Conservation (phyloP, 2,797 vertebrate species). For the Eulemur coronatus region DNA sequence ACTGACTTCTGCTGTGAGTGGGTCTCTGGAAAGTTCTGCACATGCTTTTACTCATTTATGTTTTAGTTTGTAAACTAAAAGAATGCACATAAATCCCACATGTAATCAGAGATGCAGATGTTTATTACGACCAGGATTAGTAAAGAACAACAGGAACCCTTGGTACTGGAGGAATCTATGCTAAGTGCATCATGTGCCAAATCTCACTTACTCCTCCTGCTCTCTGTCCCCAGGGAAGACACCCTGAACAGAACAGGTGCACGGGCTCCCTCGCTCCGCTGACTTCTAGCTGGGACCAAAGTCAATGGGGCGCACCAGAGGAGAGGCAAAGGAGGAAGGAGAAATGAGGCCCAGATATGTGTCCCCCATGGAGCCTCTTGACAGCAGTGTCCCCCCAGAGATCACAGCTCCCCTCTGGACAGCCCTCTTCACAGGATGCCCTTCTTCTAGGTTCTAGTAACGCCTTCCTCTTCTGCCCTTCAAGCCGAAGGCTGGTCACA, state of each 20-base stretch:
- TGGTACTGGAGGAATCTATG: not conserved
- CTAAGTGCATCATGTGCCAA: accelerated
- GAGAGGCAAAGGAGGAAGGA: not conserved
- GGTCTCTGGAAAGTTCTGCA: not conserved
- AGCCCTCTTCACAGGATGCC: not conserved
- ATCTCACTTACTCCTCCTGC: not conserved
- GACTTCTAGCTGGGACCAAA: not conserved
- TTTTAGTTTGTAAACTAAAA: not conserved
- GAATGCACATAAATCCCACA: not conserved
- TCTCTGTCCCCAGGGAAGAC: not conserved
- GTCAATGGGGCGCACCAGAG: not conserved
- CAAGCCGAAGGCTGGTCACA: not conserved
- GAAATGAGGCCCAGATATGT: not conserved
- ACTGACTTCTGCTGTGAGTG: not conserved
- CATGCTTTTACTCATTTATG: not conserved
- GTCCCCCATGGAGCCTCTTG: not conserved
- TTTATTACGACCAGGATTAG: not conserved
- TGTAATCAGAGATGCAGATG: not conserved
- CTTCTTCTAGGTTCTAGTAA: not conserved
- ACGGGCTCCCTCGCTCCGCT: not conserved
- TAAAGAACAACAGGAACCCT: not conserved
- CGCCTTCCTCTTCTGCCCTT: not conserved
- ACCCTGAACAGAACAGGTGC: not conserved
- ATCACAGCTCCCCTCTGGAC: not conserved
- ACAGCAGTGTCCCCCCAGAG: not conserved